phyloP scores from a whole-genome alignment of 2,888 invertebrate species.

The Lasioglossum lativentre region DNA sequence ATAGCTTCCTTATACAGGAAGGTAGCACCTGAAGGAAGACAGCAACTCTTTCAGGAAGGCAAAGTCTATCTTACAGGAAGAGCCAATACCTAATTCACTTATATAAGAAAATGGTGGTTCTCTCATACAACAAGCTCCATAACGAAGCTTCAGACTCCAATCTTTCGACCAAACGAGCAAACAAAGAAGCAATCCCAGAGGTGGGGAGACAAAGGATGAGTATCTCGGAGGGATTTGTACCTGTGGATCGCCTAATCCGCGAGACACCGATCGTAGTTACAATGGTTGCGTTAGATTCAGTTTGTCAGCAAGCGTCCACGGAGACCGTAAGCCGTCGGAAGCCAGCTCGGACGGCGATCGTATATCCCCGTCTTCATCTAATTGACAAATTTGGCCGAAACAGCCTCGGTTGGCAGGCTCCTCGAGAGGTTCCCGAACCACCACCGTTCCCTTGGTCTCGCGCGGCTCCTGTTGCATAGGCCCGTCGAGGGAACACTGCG shows the following conservation, averaged over 20 bases:
- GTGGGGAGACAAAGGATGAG: not conserved
- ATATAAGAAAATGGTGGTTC: not conserved
- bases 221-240: not conserved
- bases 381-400: conserved; percentile 11
- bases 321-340: not conserved
- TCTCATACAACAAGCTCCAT: not conserved
- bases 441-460: not conserved
- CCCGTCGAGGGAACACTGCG: conserved; percentile 5
- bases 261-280: not conserved
- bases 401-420: conserved; percentile 13
- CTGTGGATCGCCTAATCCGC: not conserved
- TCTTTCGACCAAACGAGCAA: not conserved
- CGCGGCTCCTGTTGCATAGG: conserved; percentile 53
- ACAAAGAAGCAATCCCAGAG: not conserved
- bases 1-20: not conserved
- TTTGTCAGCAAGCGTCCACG: not conserved
- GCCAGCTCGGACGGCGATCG: not conserved
- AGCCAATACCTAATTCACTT: not conserved
- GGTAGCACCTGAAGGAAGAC: not conserved
- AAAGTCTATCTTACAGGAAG: not conserved
- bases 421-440: conserved; percentile 30
- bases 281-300: not conserved
- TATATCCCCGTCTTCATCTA: not conserved
- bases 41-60: not conserved
- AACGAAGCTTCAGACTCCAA: not conserved